Evolutionary conservation across 2,113 vertebrate genomes (phyloP), one percentile per base, ranked within the genome.

Genomic region (Pelecanus crispus): DNA sequence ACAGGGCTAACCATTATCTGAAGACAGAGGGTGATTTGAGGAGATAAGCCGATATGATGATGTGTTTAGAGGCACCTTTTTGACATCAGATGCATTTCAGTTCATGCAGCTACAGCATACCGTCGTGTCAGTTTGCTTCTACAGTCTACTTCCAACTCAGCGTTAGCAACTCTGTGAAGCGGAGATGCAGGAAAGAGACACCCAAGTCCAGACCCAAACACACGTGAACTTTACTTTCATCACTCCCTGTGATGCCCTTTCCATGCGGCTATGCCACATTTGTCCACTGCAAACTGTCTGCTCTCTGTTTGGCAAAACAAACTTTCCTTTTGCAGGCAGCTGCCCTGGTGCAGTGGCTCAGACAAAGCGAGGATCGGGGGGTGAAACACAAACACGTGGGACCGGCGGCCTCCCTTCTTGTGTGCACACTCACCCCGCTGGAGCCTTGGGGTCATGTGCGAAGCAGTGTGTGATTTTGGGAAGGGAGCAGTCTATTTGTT

Each of bases 401-500:
- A 24, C 12, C 63, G 26, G 72, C 11, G 10, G 45, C n/a, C 38
- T 68, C 81, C 70, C 59, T 65, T 28, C 31, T 34, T 12, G 11
- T 14, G 28, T n/a, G 42, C 26, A 61, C 50, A 11, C 40, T 38
- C 19, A 7, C 8, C 15, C 24, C 6, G 2, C 77, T 17, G 78
- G 3, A 55, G 81, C 88, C 90, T 19, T 1, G 1, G 29, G 72
- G 81, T 74, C 66, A 44, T 2, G 50, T 1, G 77, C 62, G 36
- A 58, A 81, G 77, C 88, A 47, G 31, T 0, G 36, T 84, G 4
- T 10, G 11, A 7, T 10, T 16, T 36, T 15, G 66, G 87, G 80
- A 81, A 83, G 79, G 92, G 91, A 94, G 86, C 65, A 66, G 68
- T 5, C 40, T 96, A 22, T 93, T 95, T 95, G 90, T 89, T 92